These are phyloP conservation scores for Caretta caretta DNA, from an alignment of 2,113 vertebrate species.

Conservation along the genomic window DNA sequence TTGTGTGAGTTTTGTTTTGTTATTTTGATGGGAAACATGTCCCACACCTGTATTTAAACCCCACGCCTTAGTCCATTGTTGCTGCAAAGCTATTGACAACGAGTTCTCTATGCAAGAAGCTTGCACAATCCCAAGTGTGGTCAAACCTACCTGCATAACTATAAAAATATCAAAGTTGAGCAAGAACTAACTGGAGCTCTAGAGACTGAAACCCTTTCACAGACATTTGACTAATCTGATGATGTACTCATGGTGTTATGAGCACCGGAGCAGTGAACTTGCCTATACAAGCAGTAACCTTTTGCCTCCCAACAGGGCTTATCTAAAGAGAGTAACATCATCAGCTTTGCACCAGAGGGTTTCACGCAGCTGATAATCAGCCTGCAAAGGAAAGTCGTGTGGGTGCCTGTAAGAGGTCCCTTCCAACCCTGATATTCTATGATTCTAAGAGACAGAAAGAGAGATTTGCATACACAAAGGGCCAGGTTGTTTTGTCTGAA, in stretches of 20 bases:
- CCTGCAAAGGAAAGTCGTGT: neutral
- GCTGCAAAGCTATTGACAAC: conserved; percentile 11
- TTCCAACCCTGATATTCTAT: too few relatives aligned
- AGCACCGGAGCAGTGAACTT: neutral
- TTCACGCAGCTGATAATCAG: neutral
- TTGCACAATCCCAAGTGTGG: neutral
- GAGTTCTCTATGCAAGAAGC: conserved; percentile 26
- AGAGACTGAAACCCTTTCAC: conserved; percentile 33
- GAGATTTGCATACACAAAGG: rapidly evolving
- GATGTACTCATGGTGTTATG: conserved; percentile 21
- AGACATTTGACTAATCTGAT: conserved; percentile 64
- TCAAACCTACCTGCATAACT: conserved; percentile 53
- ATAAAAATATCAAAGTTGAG: conserved; percentile 51
- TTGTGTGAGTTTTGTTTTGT: neutral
- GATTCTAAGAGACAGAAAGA: neutral
- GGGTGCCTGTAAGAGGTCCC: rapidly evolving
- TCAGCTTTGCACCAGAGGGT: neutral
- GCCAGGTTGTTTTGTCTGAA: neutral
- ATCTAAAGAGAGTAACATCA: conserved; percentile 10
- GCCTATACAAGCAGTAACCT: conserved; percentile 54
- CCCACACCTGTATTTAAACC: neutral
- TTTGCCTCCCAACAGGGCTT: conserved; percentile 36
- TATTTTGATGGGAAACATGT: neutral
- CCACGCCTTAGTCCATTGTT: conserved; percentile 23
- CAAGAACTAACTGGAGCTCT: conserved; percentile 23